Base-by-base conservation (phyloP, 2,888 invertebrate species). In the Polyommatus icarus region DNA sequence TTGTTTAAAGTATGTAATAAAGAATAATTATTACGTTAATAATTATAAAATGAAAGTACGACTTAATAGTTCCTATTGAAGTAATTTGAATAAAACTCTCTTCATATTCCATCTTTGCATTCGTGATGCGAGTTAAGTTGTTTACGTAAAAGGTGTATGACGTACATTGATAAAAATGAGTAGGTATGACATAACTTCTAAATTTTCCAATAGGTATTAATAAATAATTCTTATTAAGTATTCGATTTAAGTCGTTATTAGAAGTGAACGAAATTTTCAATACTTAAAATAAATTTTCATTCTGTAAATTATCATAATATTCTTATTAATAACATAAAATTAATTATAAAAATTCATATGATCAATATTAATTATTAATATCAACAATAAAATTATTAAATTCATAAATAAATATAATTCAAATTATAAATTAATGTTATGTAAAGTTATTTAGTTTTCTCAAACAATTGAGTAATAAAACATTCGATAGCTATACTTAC, bases 131-230 rank as follows among this genome's bases (percentile, higher is more conserved):
- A 24, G 15, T 18, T 67, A 67, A 3, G 67, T 67, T 67, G 67
- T 32, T 67, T 32, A 67, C 29, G 54, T 54, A 67, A 15, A 67
- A 67, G 67, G 29, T 67, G 67, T 29, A 67, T 67, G 67, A 67
- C 67, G 67, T 67, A 32, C 29, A 67, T 67, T 20, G 29, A 67
- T 67, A 24, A 67, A 67, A 67, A 29, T 32, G 6, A 67, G 29
- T 32, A 32, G 15, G 29, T 18, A 67, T 67, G 67, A 67, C 29
- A 29, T 67, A 67, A 67, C 29, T 29, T 67, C 29, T 2, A 67
- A 67, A 67, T 67, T 67, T 67, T 67, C 67, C 32, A 32, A 2
- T 29, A 15, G 6, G 12, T 67, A 29, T 1, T 32, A 32, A 67
- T 20, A 61, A 24, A 20, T 59, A 8, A 59, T 20, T 15, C 20